Conservation (phyloP, 2,797 vertebrate species). For the Melopsittacus undulatus region DNA sequence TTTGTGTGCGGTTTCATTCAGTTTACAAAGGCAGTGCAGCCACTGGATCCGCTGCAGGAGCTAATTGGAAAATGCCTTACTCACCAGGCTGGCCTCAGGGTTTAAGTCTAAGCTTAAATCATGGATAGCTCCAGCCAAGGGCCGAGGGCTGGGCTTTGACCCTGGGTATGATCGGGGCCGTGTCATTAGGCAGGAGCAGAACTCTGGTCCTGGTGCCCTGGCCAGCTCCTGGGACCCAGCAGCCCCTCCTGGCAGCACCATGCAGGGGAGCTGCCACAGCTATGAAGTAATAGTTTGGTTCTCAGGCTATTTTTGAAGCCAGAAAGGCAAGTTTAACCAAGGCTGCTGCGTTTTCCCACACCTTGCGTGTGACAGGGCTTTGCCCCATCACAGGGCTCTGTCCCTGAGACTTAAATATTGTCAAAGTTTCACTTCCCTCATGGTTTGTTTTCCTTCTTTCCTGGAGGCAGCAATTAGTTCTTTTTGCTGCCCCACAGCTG, state of each 20-base stretch:
- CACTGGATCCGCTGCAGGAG: neutral
- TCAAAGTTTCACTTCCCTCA: conserved; percentile 43
- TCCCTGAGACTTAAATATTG: neutral
- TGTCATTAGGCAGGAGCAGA: neutral
- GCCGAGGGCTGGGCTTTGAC: fast-evolving
- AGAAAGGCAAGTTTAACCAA: neutral
- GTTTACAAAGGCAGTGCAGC: neutral
- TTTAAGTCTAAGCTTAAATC: neutral
- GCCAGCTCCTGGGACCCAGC: neutral
- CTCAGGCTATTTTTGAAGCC: conserved; percentile 39
- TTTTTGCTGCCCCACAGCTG: neutral
- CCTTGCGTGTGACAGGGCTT: conserved; percentile 41
- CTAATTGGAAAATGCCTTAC: neutral
- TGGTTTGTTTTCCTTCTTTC: neutral
- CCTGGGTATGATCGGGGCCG: fast-evolving
- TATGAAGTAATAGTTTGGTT: neutral
- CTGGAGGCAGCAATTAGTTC: neutral
- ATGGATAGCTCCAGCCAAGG: neutral
- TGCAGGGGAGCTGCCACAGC: neutral
- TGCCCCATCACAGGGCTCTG: conserved; percentile 31
- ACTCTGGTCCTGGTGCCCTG: neutral
- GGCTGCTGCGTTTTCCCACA: conserved; percentile 47
- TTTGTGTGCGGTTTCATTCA: conserved; percentile 19
- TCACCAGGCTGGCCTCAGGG: neutral
- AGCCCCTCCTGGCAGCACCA: neutral